These are phyloP conservation scores for Halocynthia roretzi DNA, from an alignment of 23 tunicate species.

Conservation along the genomic window DNA sequence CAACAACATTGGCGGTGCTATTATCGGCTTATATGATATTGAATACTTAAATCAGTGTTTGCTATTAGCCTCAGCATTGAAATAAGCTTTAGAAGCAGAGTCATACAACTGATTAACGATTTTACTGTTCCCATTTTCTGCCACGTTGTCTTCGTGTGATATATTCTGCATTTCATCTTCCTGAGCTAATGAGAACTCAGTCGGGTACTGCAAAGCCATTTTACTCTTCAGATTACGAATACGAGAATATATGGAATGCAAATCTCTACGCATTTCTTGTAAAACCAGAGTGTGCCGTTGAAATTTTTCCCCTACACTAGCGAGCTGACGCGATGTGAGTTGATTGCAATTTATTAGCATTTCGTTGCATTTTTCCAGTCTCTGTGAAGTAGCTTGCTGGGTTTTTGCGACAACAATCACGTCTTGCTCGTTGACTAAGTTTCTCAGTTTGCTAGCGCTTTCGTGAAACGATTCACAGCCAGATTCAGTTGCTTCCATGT, in stretches of 20 bases:
- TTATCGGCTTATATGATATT: too few relatives aligned
- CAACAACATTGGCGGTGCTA: too few relatives aligned
- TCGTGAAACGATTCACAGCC: too few relatives aligned
- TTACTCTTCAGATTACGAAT: conserved; percentile 10
- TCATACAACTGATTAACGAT: background rate
- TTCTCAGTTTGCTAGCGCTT: background rate
- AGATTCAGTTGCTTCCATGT: too few relatives aligned
- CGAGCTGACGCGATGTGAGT: conserved; percentile 13
- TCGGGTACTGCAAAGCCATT: conserved; percentile 11
- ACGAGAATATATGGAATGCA: conserved; percentile 22
- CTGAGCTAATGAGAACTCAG: conserved; percentile 13
- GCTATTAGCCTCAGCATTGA: background rate
- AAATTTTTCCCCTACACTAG: conserved; percentile 11
- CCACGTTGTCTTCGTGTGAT: background rate
- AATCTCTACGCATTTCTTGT: conserved; percentile 21
- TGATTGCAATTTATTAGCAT: conserved; percentile 23
- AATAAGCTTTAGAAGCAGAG: conserved; percentile 13
- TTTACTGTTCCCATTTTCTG: background rate
- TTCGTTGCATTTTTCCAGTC: conserved; percentile 23
- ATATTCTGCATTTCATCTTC: conserved; percentile 21
- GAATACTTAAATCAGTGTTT: too few relatives aligned
- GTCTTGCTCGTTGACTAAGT: conserved; percentile 14
- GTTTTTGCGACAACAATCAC: conserved; percentile 15
- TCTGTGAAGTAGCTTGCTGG: conserved; percentile 15
- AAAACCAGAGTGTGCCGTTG: conserved; percentile 6